Evolutionary conservation across 2,888 invertebrate genomes (phyloP).

Genomic region (Dugesia japonica): DNA sequence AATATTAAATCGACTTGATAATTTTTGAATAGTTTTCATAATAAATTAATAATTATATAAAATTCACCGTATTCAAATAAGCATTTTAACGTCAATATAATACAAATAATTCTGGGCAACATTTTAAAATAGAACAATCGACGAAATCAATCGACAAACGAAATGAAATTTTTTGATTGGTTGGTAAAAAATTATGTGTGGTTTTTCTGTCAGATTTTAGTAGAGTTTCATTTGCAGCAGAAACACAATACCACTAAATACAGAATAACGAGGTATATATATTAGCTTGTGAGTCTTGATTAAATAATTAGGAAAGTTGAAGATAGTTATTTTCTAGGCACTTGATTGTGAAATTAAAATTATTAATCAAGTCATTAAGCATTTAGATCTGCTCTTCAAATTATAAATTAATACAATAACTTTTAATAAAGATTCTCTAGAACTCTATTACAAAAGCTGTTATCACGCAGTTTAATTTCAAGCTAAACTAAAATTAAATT

Average conservation of each 20-base stretch:
- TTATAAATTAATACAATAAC: too few relatives aligned
- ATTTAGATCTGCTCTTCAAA: too few relatives aligned
- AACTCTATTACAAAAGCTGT: too few relatives aligned
- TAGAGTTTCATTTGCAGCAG: not conserved
- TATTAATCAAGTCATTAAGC: too few relatives aligned
- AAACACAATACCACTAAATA: not conserved
- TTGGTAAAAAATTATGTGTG: not conserved
- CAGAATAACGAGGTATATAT: not conserved
- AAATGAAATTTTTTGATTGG: not conserved
- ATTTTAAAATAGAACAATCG: not conserved
- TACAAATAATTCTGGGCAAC: not conserved
- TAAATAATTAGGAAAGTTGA: too few relatives aligned
- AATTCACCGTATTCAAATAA: not conserved
- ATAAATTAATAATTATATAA: not conserved
- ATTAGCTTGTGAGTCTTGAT: not conserved
- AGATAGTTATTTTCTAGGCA: too few relatives aligned
- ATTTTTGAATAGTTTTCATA: not conserved
- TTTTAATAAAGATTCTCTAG: too few relatives aligned
- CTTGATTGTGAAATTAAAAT: too few relatives aligned
- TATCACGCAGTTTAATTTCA: too few relatives aligned
- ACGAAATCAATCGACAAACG: slow-evolving; percentile 1
- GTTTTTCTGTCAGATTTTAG: not conserved
- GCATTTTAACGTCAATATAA: not conserved
- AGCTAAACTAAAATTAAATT: too few relatives aligned
- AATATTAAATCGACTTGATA: slow-evolving; percentile 2